Evolutionary conservation across 2,888 invertebrate species (phyloP), one percentile per base, ranked within the genome.

Genomic region (Caradrina clavipalpis): DNA sequence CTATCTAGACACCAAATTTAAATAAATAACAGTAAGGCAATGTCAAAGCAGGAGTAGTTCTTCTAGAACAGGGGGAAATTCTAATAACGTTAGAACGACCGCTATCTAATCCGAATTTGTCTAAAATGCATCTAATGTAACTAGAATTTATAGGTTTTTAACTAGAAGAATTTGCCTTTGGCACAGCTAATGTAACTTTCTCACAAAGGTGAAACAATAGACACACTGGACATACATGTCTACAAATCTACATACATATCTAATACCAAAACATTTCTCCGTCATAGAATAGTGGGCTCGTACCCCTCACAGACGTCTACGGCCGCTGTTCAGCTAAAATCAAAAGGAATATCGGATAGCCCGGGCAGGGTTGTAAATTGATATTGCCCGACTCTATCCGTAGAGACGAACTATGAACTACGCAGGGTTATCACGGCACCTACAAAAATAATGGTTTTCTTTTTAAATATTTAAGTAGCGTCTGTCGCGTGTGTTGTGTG

Each of bases 301-400:
- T 39, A 49, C 2, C n/a, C 31, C 8, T 19, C 13, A 11, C 31
- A 39, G n/a, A 47, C 21, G 39, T 49, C 22, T 57, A 31, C 13
- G 19, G 17, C 65, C 19, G 66, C 31, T 72, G 42, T 72, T 47
- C 51, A 64, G 10, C 65, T 57, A 54, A 58, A 72, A 67, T 54
- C 67, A 58, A 72, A 72, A 75, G 72, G 58, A 54, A 72, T 75
- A 72, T 72, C 75, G 58, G 19, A 75, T 75, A 22, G 54, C 72
- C n/a, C 26, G 1, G 10, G 31, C 19, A 39, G 47, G 56, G 49
- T 35, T 42, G 68, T 75, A 74, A 71, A 42, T 19, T 72, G 68
- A 72, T 72, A 72, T 54, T 15, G 19, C 19, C 19, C 35, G 31
- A 67, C 54, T 54, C 58, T 67, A 67, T 35, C 39, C 47, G 11